Percentiles rank a stretch among this genome's conserved stretches.
These are phyloP conservation scores for Agriotes lineatus DNA, from an alignment of 2,888 invertebrate genomes.

Conservation along the genomic window DNA sequence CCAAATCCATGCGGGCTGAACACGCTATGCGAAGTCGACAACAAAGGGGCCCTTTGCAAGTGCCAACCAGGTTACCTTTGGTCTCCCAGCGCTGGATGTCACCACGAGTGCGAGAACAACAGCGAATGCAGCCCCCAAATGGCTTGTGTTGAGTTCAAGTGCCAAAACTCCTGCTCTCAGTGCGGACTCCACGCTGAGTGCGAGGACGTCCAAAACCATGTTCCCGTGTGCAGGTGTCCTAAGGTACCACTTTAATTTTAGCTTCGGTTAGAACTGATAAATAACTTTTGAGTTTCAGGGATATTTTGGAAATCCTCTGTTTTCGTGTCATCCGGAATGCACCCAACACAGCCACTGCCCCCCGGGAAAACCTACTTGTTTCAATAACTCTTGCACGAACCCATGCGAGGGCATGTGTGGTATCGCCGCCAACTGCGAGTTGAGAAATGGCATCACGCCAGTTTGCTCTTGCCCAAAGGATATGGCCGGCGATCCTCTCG, in stretches of 20 bases:
- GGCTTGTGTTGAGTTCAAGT: conserved; percentile 81
- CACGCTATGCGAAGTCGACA: conserved; percentile 84
- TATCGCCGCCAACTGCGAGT: conserved; percentile 82
- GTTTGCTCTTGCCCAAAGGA: conserved; percentile 89
- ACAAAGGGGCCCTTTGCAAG: conserved; percentile 82
- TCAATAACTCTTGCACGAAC: conserved; percentile 84
- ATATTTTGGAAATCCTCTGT: conserved; percentile 83
- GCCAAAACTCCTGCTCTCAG: conserved; percentile 79
- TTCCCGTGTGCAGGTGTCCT: conserved; percentile 84
- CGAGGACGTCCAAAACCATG: conserved; percentile 79
- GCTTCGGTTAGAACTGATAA: not conserved
- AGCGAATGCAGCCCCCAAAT: conserved; percentile 78
- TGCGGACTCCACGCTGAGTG: conserved; percentile 87
- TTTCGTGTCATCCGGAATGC: conserved; percentile 85
- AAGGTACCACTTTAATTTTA: conserved; percentile 67
- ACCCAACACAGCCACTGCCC: conserved; percentile 85
- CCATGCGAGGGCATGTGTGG: conserved; percentile 88
- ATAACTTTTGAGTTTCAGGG: conserved; percentile 72
- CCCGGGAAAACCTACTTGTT: conserved; percentile 80
- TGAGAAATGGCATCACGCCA: conserved; percentile 80
- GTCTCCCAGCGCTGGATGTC: conserved; percentile 81
- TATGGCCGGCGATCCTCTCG: conserved; percentile 90
- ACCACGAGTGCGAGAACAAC: conserved; percentile 86
- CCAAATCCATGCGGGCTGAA: conserved; percentile 86
- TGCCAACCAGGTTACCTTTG: conserved; percentile 83